phyloP scores from a whole-genome alignment of 2,888 invertebrate genomes.

The Dioctria rufipes region DNA sequence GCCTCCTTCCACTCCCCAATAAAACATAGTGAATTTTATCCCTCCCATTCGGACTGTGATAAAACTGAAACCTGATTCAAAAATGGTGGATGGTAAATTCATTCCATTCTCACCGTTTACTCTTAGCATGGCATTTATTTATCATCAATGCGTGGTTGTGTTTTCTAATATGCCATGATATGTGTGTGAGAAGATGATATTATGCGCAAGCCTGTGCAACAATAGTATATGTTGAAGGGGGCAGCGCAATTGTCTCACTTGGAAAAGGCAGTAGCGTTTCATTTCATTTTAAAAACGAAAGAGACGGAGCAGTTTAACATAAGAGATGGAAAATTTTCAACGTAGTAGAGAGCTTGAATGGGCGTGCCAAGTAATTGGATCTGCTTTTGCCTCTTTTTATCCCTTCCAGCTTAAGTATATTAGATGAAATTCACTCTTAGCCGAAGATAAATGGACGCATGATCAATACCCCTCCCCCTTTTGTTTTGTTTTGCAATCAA shows the following conservation, averaged over 20 bases:
- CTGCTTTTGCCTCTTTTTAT: not conserved
- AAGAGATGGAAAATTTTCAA: not conserved
- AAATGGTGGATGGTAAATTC: conserved; percentile 27
- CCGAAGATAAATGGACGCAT: conserved; percentile 17
- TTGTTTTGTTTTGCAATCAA: not conserved
- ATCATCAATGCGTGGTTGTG: not conserved
- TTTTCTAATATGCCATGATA: not conserved
- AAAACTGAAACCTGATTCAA: not conserved
- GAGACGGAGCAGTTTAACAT: not conserved
- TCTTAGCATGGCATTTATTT: not conserved
- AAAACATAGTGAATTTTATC: not conserved
- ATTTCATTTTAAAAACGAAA: not conserved
- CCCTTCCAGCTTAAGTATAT: not conserved
- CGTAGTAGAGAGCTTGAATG: not conserved
- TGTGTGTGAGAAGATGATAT: conserved; percentile 3
- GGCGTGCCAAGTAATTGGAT: not conserved
- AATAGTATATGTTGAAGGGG: not conserved
- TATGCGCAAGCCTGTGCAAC: not conserved
- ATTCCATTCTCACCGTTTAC: conserved; percentile 12
- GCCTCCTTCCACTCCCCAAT: not conserved
- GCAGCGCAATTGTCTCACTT: not conserved
- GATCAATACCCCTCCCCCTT: conserved; percentile 24
- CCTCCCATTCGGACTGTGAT: not conserved
- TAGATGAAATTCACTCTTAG: not conserved
- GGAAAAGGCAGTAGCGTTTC: no score